Evolutionary conservation across 1,140 invertebrate species (phyloP).

Genomic region (Psilanteris sp.): DNA sequence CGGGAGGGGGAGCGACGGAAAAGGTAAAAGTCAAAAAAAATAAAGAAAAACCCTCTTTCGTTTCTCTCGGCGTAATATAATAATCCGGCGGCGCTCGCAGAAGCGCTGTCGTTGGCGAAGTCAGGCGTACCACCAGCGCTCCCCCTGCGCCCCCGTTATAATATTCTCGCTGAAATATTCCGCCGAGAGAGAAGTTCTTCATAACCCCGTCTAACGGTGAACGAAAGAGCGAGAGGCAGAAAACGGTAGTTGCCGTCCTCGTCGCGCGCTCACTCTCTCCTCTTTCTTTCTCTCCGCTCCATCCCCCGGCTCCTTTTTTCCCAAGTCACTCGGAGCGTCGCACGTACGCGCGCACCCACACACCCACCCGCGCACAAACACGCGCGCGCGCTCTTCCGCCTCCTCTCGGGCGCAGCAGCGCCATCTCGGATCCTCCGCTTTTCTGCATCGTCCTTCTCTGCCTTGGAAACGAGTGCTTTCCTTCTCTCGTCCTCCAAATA

Average conservation of each 20-base stretch:
- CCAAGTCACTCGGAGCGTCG: constrained; percentile 42
- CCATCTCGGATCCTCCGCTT: constrained; percentile 42
- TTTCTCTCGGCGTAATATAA: constrained; percentile 63
- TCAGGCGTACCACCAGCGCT: constrained; percentile 55
- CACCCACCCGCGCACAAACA: background rate
- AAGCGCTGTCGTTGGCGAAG: constrained; percentile 66
- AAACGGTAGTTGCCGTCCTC: constrained; percentile 21
- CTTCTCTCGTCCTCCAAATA: constrained; percentile 56
- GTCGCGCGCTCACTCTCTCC: constrained; percentile 18
- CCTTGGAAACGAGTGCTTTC: constrained; percentile 4
- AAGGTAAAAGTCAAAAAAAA: constrained; percentile 37
- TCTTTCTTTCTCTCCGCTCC: constrained; percentile 50
- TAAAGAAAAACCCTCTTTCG: constrained; percentile 43
- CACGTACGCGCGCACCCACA: constrained; percentile 3
- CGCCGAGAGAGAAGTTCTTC: constrained; percentile 64
- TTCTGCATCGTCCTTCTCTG: constrained; percentile 37
- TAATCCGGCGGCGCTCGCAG: constrained; percentile 62
- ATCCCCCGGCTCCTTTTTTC: constrained; percentile 50
- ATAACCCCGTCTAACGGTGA: constrained; percentile 68
- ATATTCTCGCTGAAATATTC: constrained; percentile 75
- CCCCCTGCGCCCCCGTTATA: constrained; percentile 62
- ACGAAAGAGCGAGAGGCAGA: constrained; percentile 26
- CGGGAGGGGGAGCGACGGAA: constrained; percentile 19
- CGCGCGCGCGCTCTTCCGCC: constrained; percentile 3
- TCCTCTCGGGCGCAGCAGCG: constrained; percentile 21